Evolutionary conservation across 2,797 vertebrate species (phyloP), one percentile per base, ranked within the genome.

Genomic region (Ctenochaetus hawaiiensis): DNA sequence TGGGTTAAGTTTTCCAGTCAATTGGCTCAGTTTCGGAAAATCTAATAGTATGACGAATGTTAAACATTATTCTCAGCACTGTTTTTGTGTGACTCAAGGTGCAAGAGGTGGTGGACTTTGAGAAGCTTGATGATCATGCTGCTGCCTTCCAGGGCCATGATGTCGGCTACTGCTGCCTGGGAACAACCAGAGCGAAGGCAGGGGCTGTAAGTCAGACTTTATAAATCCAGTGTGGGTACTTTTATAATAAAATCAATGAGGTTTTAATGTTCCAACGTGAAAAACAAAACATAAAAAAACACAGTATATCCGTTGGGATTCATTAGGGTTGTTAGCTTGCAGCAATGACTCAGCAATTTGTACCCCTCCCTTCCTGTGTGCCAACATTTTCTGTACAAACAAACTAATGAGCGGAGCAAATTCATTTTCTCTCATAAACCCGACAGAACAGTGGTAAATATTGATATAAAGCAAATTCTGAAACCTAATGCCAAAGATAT

Each of bases 91-190:
- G 20, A 2, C 22, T 67, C 0, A 89, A 99, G 98, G 91, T 91
- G 4, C 98, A 99, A 88, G 93, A 95, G 71, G 94, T 98, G 77
- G 97, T 99, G 71, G 96, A 99, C 88, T 99, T 99, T 91, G 98
- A 99, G 85, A 97, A 97, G 80, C 87, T 99, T 53, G 94, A 96
- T 1, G 95, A 97, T 34, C 91, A 95, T 0, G 89, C 95, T 0
- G 90, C 93, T 3, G 96, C 93, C n/a, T 99, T 99, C 89, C 94
- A 93, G 88, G 97, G 96, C 6, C 96, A 99, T 5, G 96, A 98
- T 65, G 96, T 98, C 0, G 97, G 97, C 58, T 99, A 97, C 93
- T 99, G 98, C 91, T 99, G 98, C 80, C 90, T 99, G 79, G 98
- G 98, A 52, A 99, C 98, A 49, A 99, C 97, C 61, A 96, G 83